These are phyloP conservation scores for Columba livia DNA, from an alignment of 2,113 vertebrate genomes.

Conservation along the genomic window DNA sequence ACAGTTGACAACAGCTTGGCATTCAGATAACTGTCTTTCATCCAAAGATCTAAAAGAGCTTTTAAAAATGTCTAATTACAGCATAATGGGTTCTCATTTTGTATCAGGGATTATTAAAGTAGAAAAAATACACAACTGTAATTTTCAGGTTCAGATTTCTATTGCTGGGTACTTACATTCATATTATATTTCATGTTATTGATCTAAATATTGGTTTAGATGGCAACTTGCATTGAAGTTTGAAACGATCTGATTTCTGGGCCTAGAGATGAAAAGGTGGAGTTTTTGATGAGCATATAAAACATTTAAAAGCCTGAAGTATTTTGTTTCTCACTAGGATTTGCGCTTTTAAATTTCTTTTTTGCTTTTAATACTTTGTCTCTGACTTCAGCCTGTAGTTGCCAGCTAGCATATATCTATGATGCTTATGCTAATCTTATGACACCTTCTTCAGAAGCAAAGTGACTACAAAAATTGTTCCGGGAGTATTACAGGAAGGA, in stretches of 20 bases:
- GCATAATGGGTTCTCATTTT: neutral
- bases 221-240: neutral
- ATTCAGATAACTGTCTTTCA: neutral
- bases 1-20: neutral
- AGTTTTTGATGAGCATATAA: neutral
- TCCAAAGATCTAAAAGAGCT: neutral
- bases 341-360: neutral
- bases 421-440: neutral
- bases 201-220: neutral
- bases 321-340: neutral
- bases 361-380: neutral
- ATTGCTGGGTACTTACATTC: neutral
- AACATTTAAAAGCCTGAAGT: neutral
- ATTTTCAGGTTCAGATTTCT: constrained; percentile 22
- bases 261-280: neutral
- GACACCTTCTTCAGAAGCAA: neutral
- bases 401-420: neutral
- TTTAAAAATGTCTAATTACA: constrained; percentile 27
- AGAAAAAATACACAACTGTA: neutral
- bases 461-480: neutral
- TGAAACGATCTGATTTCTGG: neutral
- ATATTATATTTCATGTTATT: neutral
- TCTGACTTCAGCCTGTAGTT: neutral
- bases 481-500: neutral
- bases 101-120: neutral